phyloP scores from a whole-genome alignment of 2,797 vertebrate genomes.

The Clarias laeviceps region DNA sequence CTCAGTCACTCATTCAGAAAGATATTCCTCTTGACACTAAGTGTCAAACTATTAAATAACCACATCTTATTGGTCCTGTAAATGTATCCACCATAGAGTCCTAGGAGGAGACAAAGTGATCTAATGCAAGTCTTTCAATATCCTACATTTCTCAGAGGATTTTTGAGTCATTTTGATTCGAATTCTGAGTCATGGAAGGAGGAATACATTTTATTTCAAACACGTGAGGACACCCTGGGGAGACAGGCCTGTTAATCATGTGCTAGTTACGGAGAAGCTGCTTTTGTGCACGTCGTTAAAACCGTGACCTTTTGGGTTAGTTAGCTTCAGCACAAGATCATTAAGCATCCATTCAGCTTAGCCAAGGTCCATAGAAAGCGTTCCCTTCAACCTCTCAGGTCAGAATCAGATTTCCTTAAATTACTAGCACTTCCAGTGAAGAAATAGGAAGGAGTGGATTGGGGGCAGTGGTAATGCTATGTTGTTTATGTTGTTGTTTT shows the following conservation, averaged over 20 bases:
- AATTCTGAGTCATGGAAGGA: neutral
- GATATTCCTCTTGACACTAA: constrained; percentile 3
- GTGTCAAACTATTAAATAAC: constrained; percentile 12
- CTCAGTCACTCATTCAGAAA: neutral
- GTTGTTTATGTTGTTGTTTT: too few species aligned
- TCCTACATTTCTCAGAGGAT: neutral
- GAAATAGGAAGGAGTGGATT: too few species aligned
- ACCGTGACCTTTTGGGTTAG: constrained; percentile 27
- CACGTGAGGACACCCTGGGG: neutral
- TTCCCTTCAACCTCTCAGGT: neutral
- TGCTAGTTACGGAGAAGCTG: constrained; percentile 12
- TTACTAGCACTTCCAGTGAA: neutral
- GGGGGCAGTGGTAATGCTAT: neutral
- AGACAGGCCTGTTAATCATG: neutral
- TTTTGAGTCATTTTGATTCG: neutral
- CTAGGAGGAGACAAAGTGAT: neutral
- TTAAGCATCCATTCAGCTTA: neutral
- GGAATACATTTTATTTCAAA: neutral
- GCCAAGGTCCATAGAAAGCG: neutral
- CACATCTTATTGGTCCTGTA: constrained; percentile 10
- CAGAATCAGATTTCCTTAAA: neutral
- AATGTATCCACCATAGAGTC: neutral
- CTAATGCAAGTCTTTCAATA: neutral
- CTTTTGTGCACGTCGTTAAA: constrained; percentile 17
- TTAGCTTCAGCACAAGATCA: constrained; percentile 16